These are phyloP conservation scores for Oplegnathus fasciatus DNA, from an alignment of 2,113 vertebrate species.

Conservation along the genomic window DNA sequence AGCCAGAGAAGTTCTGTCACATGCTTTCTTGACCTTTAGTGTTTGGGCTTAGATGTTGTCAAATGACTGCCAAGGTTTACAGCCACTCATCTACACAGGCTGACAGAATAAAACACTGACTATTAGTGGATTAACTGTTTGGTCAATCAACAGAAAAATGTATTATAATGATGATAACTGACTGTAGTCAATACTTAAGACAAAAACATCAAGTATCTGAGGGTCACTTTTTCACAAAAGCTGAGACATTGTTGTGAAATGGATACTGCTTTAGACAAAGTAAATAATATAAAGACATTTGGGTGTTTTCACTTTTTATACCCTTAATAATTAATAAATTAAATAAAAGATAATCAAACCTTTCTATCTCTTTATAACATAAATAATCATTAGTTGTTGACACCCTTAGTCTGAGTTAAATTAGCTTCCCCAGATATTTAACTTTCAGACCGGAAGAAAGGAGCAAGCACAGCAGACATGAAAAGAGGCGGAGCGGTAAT, in stretches of 20 bases:
- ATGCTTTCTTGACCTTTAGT: neutral
- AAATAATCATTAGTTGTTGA: neutral
- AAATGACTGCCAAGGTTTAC: neutral
- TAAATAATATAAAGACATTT: neutral
- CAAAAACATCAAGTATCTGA: too few relatives aligned
- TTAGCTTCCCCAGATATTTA: neutral
- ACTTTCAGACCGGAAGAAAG: neutral
- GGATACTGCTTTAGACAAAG: neutral
- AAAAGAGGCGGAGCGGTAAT: neutral
- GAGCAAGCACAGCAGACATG: conserved; percentile 9
- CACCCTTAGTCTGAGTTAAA: neutral
- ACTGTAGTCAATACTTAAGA: too few relatives aligned
- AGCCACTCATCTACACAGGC: neutral
- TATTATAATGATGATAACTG: neutral
- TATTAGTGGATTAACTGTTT: neutral
- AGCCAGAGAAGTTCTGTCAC: neutral
- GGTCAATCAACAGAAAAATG: neutral
- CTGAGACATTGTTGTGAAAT: neutral
- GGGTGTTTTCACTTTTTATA: neutral
- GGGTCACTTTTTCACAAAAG: neutral
- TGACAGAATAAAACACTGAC: neutral
- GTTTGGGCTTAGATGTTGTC: neutral
- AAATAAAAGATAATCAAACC: neutral
- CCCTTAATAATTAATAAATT: neutral
- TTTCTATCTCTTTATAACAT: neutral